These are phyloP conservation scores for Muscidifurax raptorellus DNA, from an alignment of 1,140 invertebrate species.

Conservation along the genomic window DNA sequence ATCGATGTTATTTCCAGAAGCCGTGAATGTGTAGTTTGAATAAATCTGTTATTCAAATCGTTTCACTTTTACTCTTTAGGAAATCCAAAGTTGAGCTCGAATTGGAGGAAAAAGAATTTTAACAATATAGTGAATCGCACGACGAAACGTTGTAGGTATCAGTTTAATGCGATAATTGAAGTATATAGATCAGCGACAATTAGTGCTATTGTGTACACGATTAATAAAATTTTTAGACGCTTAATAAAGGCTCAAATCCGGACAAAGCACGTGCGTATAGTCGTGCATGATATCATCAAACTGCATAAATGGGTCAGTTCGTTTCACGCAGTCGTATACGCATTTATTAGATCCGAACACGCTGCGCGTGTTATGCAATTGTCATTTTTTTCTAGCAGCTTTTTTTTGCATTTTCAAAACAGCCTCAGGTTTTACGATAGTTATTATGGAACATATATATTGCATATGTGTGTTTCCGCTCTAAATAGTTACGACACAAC, in stretches of 20 bases:
- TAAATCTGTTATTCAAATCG: conserved; percentile 26
- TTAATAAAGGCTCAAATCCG: background rate
- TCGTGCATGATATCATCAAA: conserved; percentile 10
- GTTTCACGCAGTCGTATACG: conserved; percentile 13
- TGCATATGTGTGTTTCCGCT: background rate
- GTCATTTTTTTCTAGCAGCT: background rate
- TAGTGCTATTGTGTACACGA: background rate
- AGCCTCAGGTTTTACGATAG: background rate
- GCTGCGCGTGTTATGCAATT: background rate
- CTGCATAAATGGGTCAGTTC: conserved; percentile 10
- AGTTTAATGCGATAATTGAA: background rate
- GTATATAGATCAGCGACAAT: background rate
- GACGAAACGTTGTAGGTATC: background rate
- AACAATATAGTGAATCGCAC: too few relatives aligned
- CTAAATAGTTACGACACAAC: too few relatives aligned
- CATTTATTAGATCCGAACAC: background rate
- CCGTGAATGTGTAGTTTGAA: background rate
- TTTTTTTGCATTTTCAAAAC: background rate
- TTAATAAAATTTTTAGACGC: background rate
- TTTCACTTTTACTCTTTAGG: background rate
- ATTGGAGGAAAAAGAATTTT: background rate
- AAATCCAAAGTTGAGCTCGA: too few relatives aligned
- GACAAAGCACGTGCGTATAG: background rate
- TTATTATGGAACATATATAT: background rate
- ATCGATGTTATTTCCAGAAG: background rate